Base-by-base conservation (phyloP, 2,888 invertebrate species). In the Sussaba pulchella region DNA sequence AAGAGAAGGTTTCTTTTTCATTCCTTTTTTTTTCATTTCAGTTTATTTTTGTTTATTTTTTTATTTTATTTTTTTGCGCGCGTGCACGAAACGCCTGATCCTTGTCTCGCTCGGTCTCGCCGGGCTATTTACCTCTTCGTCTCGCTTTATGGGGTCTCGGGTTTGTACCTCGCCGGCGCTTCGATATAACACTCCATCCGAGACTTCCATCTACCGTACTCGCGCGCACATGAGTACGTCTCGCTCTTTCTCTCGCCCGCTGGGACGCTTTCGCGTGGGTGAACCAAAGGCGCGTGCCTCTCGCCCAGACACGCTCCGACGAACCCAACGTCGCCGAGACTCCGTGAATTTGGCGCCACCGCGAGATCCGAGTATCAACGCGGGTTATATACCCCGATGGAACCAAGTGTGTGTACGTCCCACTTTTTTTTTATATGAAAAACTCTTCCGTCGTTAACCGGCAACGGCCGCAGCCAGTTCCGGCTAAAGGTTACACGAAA, bases 231-330 rank as follows among this genome's bases (percentile, higher is more conserved):
- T 57, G 14, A 1, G 14, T 73, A 63, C 63, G 64, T 78, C 63
- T 63, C 69, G 66, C 57, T 72, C 50, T 47, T 57, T 45, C 57
- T 74, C 69, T 26, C 74, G 26, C 77, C 72, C 77, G 66, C 74
- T 81, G 82, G 31, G 71, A 77, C 70, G 64, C 64, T 76, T 57
- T 72, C 78, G 78, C 78, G 83, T 84, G 82, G 83, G 83, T 82
- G 81, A 77, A 59, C 59, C 52, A 75, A 75, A 82, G 84, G 82
- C 84, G 82, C 84, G 84, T 84, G 84, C 84, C 84, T 81, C 81
- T 77, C 70, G 78, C 66, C 77, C 78, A 76, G 77, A 82, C 83
- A 74, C 81, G 74, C 81, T 81, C 66, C 78, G 81, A 77, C 31
- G 69, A 81, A 64, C 17, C 50, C 77, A 66, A 39, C 81, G 69